Conservation (phyloP, 2,888 invertebrate species). For the Aphodius sticticus region DNA sequence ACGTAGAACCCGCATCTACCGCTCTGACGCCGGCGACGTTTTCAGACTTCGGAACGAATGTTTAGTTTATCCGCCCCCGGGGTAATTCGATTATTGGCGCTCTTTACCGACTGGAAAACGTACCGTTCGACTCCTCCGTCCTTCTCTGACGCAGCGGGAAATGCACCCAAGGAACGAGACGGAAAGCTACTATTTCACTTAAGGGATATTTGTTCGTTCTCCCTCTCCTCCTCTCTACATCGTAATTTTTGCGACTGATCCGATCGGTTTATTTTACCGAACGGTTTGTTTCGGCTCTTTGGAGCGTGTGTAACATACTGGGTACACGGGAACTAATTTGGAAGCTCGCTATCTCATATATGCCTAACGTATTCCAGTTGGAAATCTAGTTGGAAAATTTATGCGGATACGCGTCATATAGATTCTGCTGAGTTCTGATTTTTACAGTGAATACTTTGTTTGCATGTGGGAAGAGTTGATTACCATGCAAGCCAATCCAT, state of each 20-base stretch:
- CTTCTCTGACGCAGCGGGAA: neutral
- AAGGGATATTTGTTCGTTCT: neutral
- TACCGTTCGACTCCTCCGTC: neutral
- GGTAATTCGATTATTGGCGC: constrained; percentile 54
- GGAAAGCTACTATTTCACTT: neutral
- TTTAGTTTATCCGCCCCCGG: constrained; percentile 51
- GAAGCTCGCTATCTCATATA: neutral
- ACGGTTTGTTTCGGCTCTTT: neutral
- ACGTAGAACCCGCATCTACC: constrained; percentile 6
- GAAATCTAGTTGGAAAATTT: constrained; percentile 4
- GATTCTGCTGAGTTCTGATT: neutral
- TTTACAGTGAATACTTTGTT: neutral
- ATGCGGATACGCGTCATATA: neutral
- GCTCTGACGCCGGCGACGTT: constrained; percentile 25
- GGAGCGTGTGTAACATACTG: neutral
- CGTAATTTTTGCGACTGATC: constrained; percentile 4
- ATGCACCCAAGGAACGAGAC: neutral
- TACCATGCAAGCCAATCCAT: too few species aligned
- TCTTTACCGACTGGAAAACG: constrained; percentile 45
- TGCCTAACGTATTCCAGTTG: neutral
- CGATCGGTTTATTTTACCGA: constrained; percentile 4
- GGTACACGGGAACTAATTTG: neutral
- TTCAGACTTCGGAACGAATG: constrained; percentile 50
- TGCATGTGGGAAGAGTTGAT: neutral
- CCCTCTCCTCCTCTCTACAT: neutral